Base-by-base conservation (phyloP, 2,797 vertebrate species). In the Falco peregrinus region DNA sequence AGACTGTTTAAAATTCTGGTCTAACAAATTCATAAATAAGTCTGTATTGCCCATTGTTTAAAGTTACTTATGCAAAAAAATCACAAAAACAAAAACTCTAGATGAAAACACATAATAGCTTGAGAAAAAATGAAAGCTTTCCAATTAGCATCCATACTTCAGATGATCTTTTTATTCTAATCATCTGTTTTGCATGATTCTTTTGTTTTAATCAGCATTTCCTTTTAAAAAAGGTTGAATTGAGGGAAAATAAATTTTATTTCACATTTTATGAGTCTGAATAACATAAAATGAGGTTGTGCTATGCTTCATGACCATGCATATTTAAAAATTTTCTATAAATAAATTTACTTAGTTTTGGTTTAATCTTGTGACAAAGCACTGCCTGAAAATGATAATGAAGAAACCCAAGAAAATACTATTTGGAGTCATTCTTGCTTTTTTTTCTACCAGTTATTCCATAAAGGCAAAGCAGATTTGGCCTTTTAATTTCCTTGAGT, bases 181-280 rank as follows among this genome's bases (percentile, higher is more conserved):
- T 91, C 20, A 80, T 93, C 63, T 90, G 35, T 17, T 95, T 89
- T 85, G 84, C 70, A n/a, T 67, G 29, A 61, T 86, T 59, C 75
- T 90, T 95, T 89, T 94, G 73, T 96, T 95, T 95, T 70, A 75
- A 70, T 97, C 92, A 97, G 69, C 70, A 84, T 93, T 96, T 95
- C 54, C 63, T 95, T 96, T 92, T 80, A 43, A 77, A 69, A 87
- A 69, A 93, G 39, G 33, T 81, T 92, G 57, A 94, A 87, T 95
- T 87, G 33, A 37, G 50, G 37, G 25, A 90, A 92, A 84, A 93
- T 35, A 88, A 5, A 64, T 51, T 96, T 94, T 77, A 51, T 96
- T 95, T 93, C 50, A 71, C n/a, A 54, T 96, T 77, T 96, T 61
- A n/a, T 21, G 21, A 84, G 31, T 57, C 64, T 93, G 53, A 95